A percentile compares a stretch with the other conserved stretches of the same genome.
Conservation (phyloP, 2,797 vertebrate genomes). For the Dryobates pubescens region DNA sequence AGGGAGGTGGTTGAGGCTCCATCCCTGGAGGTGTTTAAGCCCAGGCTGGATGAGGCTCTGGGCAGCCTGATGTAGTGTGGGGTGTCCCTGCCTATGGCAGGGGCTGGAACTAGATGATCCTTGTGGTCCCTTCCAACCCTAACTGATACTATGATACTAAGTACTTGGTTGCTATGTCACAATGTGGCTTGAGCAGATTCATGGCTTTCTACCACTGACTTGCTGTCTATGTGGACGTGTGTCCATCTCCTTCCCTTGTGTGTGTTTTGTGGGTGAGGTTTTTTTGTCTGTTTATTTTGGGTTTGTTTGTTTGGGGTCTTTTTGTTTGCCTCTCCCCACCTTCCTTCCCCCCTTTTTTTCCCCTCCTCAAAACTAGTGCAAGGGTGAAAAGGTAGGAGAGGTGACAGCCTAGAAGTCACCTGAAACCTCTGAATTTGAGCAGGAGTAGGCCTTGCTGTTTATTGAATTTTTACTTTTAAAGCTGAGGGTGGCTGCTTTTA, state of each 20-base stretch:
- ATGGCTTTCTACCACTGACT: background rate
- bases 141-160: too few species aligned
- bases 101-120: too few species aligned
- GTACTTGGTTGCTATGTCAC: background rate
- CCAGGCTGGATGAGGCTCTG: too few species aligned
- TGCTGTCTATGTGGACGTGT: background rate
- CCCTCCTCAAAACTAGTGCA: background rate
- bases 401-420: background rate
- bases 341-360: background rate
- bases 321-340: too few species aligned
- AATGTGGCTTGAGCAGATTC: background rate
- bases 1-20: too few species aligned
- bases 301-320: background rate
- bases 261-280: too few species aligned
- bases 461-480: background rate
- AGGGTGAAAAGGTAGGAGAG: background rate
- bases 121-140: too few species aligned
- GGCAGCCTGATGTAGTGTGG: too few species aligned
- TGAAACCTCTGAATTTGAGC: background rate
- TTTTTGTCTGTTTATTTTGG: too few species aligned
- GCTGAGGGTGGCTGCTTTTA: background rate
- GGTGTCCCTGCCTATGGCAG: too few species aligned
- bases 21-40: too few species aligned
- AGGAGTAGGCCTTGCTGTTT: background rate
- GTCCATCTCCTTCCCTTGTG: background rate